phyloP scores from a whole-genome alignment of 2,888 invertebrate genomes.

The Alloplasta piceator region DNA sequence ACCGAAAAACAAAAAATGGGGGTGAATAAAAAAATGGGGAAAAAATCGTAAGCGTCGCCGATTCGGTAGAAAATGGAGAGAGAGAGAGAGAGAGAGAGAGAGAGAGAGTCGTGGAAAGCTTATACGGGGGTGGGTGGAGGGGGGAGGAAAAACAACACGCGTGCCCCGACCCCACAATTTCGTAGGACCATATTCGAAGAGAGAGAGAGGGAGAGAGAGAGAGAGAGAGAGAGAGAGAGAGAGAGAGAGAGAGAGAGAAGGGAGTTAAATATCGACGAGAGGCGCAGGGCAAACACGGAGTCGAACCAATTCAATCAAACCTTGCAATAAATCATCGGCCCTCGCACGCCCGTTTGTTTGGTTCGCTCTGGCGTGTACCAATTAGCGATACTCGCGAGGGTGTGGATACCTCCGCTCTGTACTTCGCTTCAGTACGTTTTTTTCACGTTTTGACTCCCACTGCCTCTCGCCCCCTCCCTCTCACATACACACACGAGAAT shows the following conservation, averaged over 20 bases:
- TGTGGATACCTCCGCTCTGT: conserved; percentile 56
- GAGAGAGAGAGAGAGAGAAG: too few relatives aligned
- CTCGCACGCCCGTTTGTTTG: conserved; percentile 76
- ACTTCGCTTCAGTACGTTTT: conserved; percentile 47
- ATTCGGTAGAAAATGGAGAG: conserved; percentile 39
- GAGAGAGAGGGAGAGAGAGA: conserved; percentile 38
- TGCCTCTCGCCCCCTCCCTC: conserved; percentile 24
- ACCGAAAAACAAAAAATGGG: conserved; percentile 40
- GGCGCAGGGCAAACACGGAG: conserved; percentile 75
- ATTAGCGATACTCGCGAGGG: conserved; percentile 75
- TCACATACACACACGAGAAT: conserved; percentile 20
- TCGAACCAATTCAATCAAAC: conserved; percentile 82
- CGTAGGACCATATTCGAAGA: conserved; percentile 20
- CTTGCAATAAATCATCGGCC: conserved; percentile 82
- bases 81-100: conserved; percentile 16
- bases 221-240: conserved; percentile 29
- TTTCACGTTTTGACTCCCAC: conserved; percentile 46
- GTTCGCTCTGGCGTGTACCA: conserved; percentile 76
- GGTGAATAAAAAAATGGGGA: conserved; percentile 37
- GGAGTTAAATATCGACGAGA: conserved; percentile 76
- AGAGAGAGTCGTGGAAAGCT: conserved; percentile 18
- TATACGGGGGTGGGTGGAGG: neutral
- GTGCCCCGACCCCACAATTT: conserved; percentile 45
- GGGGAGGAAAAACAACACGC: conserved; percentile 44
- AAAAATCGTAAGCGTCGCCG: conserved; percentile 52